Evolutionary conservation across 2,888 invertebrate species (phyloP).

Genomic region (Agelastica alni): DNA sequence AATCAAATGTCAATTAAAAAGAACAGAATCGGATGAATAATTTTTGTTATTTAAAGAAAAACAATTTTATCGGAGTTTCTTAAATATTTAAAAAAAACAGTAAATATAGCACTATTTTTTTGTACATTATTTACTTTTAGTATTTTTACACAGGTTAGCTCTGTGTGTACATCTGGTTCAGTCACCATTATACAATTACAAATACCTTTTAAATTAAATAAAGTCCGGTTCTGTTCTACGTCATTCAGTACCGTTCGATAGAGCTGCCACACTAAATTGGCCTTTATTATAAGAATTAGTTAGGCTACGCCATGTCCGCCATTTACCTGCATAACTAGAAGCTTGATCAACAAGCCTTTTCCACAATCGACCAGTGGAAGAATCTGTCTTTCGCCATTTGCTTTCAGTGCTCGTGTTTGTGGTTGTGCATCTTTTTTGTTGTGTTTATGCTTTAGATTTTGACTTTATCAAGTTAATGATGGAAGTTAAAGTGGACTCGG

Average conservation of each 20-base stretch:
- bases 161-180: no score
- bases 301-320: slow-evolving; percentile 32
- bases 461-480: slow-evolving; percentile 36
- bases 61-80: no score
- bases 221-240: slow-evolving; percentile 11
- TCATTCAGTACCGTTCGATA: slow-evolving; percentile 32
- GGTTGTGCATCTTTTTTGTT: slow-evolving; percentile 42
- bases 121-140: no score
- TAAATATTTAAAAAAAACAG: no score
- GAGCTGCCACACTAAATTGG: slow-evolving; percentile 37
- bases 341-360: slow-evolving; percentile 33
- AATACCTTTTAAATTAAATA: no score
- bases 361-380: slow-evolving; percentile 59
- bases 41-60: no score
- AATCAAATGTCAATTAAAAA: no score
- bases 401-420: slow-evolving; percentile 50
- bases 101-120: no score
- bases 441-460: slow-evolving; percentile 29
- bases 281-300: slow-evolving; percentile 30
- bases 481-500: slow-evolving; percentile 51
- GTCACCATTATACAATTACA: no score
- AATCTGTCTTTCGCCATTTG: slow-evolving; percentile 53
- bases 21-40: no score
- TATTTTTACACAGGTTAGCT: no score
- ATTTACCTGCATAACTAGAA: slow-evolving; percentile 43